Evolutionary conservation across 2,888 invertebrate genomes (phyloP), one percentile per base, ranked within the genome.

Genomic region (Spialia ferax): DNA sequence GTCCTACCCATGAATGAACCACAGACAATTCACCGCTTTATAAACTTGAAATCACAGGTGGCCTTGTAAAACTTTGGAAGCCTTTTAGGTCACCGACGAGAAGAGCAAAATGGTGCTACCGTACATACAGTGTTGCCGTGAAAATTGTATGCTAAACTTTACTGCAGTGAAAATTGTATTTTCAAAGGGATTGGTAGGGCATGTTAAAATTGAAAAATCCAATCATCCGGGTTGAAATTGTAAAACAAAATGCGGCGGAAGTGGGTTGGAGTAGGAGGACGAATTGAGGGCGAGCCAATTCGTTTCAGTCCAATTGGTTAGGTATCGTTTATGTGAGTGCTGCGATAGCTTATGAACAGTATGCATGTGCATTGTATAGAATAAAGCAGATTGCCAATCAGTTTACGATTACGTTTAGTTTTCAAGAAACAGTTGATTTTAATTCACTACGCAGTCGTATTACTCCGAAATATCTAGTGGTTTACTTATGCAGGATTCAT

Each of bases 241-340:
- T 80, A 80, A 86, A 88, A 88, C 85, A 86, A 90, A 89, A 87
- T 88, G 89, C 89, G 88, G 75, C 86, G 87, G 88, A 87, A 86
- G 87, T 84, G 82, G 79, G 80, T 84, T 85, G 87, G 83, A 82
- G 77, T 81, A 83, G 86, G 78, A 78, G 80, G 81, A 84, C 87
- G 87, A 90, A 91, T 88, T 84, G 93, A 91, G 93, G 89, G 90
- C 91, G 88, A 89, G 86, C 87, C 92, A 91, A 92, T 93, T 91
- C 91, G 92, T 91, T 92, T 88, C 92, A 91, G 88, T 91, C 91
- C 91, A 91, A 92, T 92, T 92, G 91, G 87, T 85, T 83, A 89
- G 86, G 85, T 90, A 91, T 89, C 91, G 89, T 89, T 88, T 89
- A 88, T 89, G 87, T 88, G 80, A 85, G 84, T 85, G 87, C 85